Percentiles rank a stretch among this genome's conserved stretches.
These are phyloP conservation scores for Choristoneura rosaceana DNA, from an alignment of 2,888 invertebrate species.

Conservation along the genomic window DNA sequence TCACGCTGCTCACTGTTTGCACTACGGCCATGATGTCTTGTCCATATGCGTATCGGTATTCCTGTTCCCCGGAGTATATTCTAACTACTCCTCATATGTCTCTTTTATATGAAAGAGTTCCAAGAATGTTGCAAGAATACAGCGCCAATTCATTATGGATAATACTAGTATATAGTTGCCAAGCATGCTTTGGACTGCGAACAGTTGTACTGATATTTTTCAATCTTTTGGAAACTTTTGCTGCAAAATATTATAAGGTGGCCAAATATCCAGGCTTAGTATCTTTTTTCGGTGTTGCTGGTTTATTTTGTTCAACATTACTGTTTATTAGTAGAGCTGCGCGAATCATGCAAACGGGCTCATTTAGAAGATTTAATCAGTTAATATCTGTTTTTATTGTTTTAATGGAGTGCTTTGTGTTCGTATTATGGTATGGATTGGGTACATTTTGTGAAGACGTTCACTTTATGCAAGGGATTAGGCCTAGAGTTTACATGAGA, in stretches of 20 bases:
- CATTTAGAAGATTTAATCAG: conserved; percentile 52
- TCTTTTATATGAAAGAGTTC: conserved; percentile 66
- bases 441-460: conserved; percentile 74
- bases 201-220: conserved; percentile 57
- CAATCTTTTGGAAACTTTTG: conserved; percentile 58
- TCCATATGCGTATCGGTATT: conserved; percentile 64
- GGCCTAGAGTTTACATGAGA: conserved; percentile 65
- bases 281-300: conserved; percentile 49
- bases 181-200: conserved; percentile 56
- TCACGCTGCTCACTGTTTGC: conserved; percentile 55
- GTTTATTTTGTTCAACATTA: conserved; percentile 60
- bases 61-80: conserved; percentile 49
- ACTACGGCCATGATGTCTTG: conserved; percentile 67
- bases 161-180: conserved; percentile 58
- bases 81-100: conserved; percentile 51
- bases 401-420: conserved; percentile 63
- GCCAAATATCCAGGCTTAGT: conserved; percentile 61
- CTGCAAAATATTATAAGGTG: conserved; percentile 51
- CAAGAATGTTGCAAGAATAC: conserved; percentile 63
- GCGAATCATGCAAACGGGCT: conserved; percentile 45
- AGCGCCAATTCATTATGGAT: conserved; percentile 58
- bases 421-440: conserved; percentile 72
- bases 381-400: conserved; percentile 56
- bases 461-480: conserved; percentile 78
- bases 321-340: conserved; percentile 58